Evolutionary conservation across 2,888 invertebrate genomes (phyloP).

Genomic region (Drosophila niveifrons): DNA sequence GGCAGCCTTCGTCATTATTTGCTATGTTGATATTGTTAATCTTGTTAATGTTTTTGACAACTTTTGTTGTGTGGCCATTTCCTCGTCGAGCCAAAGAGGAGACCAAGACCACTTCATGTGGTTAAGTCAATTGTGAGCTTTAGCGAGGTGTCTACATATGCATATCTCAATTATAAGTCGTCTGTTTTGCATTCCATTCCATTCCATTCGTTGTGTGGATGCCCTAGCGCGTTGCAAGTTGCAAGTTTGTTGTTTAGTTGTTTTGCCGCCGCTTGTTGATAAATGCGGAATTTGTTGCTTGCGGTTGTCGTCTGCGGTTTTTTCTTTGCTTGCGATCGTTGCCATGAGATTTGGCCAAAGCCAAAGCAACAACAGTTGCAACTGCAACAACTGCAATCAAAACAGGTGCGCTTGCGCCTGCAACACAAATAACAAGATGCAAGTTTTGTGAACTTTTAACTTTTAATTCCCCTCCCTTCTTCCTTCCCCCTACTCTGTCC

Average conservation of each 20-base stretch:
- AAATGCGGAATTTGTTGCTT: constrained; percentile 65
- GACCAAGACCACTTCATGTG: constrained; percentile 19
- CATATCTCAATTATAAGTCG: constrained; percentile 54
- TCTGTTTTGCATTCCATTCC: constrained; percentile 17
- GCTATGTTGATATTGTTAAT: constrained; percentile 31
- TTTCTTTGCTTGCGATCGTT: constrained; percentile 52
- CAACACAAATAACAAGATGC: constrained; percentile 43
- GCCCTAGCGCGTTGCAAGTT: constrained; percentile 28
- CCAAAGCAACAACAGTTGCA: constrained; percentile 17
- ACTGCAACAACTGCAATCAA: constrained; percentile 19
- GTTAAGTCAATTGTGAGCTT: constrained; percentile 32
- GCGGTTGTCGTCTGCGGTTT: constrained; percentile 50
- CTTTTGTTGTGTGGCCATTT: constrained; percentile 31
- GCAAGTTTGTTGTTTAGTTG: constrained; percentile 33
- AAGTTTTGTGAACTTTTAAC: constrained; percentile 67
- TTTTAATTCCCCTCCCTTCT: constrained; percentile 19
- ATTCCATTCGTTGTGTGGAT: constrained; percentile 29
- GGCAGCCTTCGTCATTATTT: constrained; percentile 17
- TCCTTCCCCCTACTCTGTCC: neutral
- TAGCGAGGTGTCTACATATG: constrained; percentile 31
- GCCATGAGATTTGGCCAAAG: constrained; percentile 51
- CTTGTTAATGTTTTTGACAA: constrained; percentile 38
- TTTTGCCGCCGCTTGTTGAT: constrained; percentile 42
- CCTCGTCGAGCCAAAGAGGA: too few relatives aligned
- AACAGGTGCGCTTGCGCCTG: constrained; percentile 59